Evolutionary conservation across 2,113 vertebrate genomes (phyloP), one percentile per base, ranked within the genome.

Genomic region (Notarius quadriscutis): DNA sequence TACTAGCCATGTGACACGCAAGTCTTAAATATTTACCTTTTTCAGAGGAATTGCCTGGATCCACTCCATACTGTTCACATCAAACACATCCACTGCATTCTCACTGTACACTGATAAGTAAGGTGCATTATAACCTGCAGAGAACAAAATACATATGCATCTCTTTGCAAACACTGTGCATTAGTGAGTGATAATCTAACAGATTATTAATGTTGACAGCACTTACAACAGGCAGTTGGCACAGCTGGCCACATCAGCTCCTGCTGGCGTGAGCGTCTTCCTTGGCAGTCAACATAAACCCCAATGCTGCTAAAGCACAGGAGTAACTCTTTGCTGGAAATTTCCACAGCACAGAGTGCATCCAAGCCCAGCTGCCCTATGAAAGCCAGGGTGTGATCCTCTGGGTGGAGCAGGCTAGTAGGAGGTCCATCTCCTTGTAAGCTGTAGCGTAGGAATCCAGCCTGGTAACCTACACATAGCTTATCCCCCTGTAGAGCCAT

Each of bases 1-100:
- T 48, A 72, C 53, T 50, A 85, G 30, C 34, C 60, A 77, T 69
- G 41, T 20, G 62, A 65, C 4, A 22, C 65, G 74, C n/a, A 34
- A 9, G 22, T 22, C 18, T 71, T 20, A 63, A 10, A 85, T 57
- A 84, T 89, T 60, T 84, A 99, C 98, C 96, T 99, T 99, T 92
- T 99, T 99, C 58, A 99, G 95, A 41, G 98, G 98, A 89, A 99
- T 96, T 87, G 98, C 98, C 91, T 99, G 98, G 89, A 99, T 99
- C 98, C 98, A 99, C 90, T 99, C 98, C 98, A 99, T 99, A 86
- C 97, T 99, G 94, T 99, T 99, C 89, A 99, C 97, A 0, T 99
- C 97, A 0, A 99, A 99, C 88, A 99, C 94, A 88, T 99, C 98
- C 41, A 99, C 95, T 2, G 98, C 97, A 58, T 99, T 99, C 94